These are phyloP conservation scores for Antheraea yamamai DNA, from an alignment of 2,888 invertebrate species.

Conservation along the genomic window DNA sequence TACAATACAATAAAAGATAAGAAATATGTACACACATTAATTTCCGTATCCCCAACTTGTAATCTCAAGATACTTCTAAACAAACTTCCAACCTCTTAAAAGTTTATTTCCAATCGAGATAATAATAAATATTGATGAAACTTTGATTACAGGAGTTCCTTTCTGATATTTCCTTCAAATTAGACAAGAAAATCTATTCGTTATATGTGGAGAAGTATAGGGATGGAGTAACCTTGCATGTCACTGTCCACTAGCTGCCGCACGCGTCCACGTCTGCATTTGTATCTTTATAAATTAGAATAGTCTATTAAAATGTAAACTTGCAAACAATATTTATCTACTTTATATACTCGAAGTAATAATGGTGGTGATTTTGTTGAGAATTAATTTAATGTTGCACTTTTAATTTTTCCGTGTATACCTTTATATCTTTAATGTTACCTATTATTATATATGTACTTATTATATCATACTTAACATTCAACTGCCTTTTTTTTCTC, in stretches of 20 bases:
- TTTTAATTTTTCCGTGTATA: no score
- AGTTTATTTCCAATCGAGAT: neutral
- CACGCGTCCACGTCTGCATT: no score
- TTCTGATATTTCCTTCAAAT: neutral
- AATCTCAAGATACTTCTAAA: neutral
- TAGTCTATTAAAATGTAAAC: no score
- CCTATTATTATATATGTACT: no score
- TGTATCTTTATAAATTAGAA: no score
- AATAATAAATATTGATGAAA: neutral
- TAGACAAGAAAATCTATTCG: neutral
- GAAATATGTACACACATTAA: neutral
- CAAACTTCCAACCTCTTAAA: neutral
- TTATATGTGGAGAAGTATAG: neutral
- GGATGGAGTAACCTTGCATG: neutral
- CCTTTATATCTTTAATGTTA: no score
- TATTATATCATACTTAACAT: no score
- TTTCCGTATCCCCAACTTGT: neutral
- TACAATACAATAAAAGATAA: neutral
- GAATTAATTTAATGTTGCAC: no score
- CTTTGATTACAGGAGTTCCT: neutral
- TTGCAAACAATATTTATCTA: no score
- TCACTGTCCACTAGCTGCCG: neutral
- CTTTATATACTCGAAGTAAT: no score
- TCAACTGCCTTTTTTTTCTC: no score
- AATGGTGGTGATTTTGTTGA: no score